Evolutionary conservation across 2,888 invertebrate species (phyloP).

Genomic region (Abscondita cerata): DNA sequence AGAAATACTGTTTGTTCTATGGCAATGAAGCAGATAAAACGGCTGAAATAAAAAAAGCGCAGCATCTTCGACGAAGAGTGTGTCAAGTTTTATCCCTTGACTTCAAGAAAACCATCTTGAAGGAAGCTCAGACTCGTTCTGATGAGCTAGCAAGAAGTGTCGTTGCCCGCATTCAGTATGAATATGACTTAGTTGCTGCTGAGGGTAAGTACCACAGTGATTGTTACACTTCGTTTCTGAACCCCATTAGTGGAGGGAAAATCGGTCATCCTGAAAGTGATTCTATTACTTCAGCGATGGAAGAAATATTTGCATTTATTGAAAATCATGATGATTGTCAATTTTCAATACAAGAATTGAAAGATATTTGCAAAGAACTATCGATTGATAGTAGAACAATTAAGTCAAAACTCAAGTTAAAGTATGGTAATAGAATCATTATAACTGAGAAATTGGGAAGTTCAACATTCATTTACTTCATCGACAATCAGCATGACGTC

Average conservation of each 20-base stretch:
- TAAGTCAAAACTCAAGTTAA: constrained; percentile 45
- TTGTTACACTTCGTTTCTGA: too few species aligned
- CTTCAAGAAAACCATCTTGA: not conserved
- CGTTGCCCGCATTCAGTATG: not conserved
- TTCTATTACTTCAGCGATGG: too few species aligned
- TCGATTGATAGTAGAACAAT: constrained; percentile 36
- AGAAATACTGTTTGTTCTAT: not conserved
- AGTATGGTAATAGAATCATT: constrained; percentile 41
- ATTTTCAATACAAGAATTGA: constrained; percentile 13
- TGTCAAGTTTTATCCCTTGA: not conserved
- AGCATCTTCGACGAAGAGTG: not conserved
- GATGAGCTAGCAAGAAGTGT: not conserved
- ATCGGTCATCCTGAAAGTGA: not conserved
- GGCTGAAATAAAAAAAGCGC: too few species aligned
- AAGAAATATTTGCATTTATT: not conserved
- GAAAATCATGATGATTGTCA: not conserved
- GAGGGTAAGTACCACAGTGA: too few species aligned
- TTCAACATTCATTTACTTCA: not conserved
- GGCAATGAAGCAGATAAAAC: not conserved
- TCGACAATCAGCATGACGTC: not conserved
- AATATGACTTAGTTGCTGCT: too few species aligned
- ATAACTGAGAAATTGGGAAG: constrained; percentile 34
- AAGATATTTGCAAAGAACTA: too few species aligned
- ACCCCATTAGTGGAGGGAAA: not conserved
- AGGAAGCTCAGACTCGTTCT: not conserved